phyloP scores from a whole-genome alignment of 2,797 vertebrate species.

The Acomys russatus region DNA sequence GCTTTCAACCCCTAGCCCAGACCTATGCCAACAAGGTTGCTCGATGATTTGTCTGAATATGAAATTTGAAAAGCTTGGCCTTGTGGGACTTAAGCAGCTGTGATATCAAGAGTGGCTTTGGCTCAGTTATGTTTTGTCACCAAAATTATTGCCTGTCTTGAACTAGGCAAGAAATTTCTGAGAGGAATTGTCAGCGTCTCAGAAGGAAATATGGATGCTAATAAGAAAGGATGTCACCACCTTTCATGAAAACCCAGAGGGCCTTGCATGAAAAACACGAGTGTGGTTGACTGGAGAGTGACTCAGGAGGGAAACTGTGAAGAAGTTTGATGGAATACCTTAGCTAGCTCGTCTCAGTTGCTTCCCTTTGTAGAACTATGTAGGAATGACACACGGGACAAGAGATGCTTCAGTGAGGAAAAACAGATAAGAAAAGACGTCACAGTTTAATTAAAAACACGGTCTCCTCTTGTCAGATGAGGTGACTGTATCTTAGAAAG shows the following conservation, averaged over 20 bases:
- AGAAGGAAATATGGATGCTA: constrained; percentile 1
- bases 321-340: neutral
- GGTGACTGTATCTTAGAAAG: neutral
- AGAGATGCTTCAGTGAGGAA: neutral
- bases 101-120: constrained; percentile 7
- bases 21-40: constrained; percentile 22
- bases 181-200: constrained; percentile 20
- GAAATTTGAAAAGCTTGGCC: constrained; percentile 44
- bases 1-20: neutral
- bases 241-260: constrained; percentile 13
- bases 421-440: neutral
- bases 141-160: constrained; percentile 10
- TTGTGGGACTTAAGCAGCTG: constrained; percentile 14
- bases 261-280: neutral
- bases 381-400: neutral
- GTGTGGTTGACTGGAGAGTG: neutral
- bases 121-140: constrained; percentile 14
- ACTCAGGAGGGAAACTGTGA: neutral
- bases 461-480: neutral
- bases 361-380: neutral
- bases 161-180: neutral
- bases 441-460: constrained; percentile 55
- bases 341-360: neutral
- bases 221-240: neutral
- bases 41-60: constrained; percentile 22